These are phyloP conservation scores for Chelon labrosus DNA, from an alignment of 2,797 vertebrate genomes.

Conservation along the genomic window DNA sequence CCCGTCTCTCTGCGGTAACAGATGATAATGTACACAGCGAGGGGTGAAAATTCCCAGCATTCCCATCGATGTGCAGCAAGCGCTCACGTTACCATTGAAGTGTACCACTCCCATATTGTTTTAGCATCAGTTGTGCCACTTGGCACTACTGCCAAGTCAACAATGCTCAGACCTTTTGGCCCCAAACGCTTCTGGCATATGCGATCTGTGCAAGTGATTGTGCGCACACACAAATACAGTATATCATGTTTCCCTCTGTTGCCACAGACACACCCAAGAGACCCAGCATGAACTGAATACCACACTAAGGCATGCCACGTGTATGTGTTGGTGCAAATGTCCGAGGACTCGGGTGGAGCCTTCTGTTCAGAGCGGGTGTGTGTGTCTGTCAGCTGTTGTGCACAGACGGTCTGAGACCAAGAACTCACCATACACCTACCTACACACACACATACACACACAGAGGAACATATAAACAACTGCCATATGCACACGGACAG, in stretches of 20 bases:
- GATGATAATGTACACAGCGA: slow-evolving; percentile 13
- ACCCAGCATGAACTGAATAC: slow-evolving; percentile 69
- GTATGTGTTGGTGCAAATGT: slow-evolving; percentile 43
- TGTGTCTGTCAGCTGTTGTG: slow-evolving; percentile 79
- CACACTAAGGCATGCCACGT: slow-evolving; percentile 59
- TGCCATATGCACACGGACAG: slow-evolving; percentile 60
- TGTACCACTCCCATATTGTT: slow-evolving; percentile 44
- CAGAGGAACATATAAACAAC: slow-evolving; percentile 42
- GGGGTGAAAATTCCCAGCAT: slow-evolving; percentile 29
- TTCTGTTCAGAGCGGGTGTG: slow-evolving; percentile 72
- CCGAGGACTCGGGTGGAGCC: slow-evolving; percentile 67
- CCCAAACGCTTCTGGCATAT: slow-evolving; percentile 46
- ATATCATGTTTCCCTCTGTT: slow-evolving; percentile 67
- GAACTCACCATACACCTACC: slow-evolving; percentile 71
- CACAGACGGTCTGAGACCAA: slow-evolving; percentile 78
- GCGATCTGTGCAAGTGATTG: slow-evolving; percentile 44
- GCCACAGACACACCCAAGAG: slow-evolving; percentile 72
- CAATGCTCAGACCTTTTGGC: slow-evolving; percentile 61
- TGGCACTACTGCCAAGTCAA: slow-evolving; percentile 46
- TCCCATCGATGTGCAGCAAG: background rate
- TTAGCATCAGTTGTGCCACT: slow-evolving; percentile 29
- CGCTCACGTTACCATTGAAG: slow-evolving; percentile 46
- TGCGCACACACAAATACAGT: slow-evolving; percentile 33
- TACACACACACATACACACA: slow-evolving; percentile 36
- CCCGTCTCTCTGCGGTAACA: slow-evolving; percentile 25